Evolutionary conservation across 2,113 vertebrate genomes (phyloP).

Genomic region (Parus major): DNA sequence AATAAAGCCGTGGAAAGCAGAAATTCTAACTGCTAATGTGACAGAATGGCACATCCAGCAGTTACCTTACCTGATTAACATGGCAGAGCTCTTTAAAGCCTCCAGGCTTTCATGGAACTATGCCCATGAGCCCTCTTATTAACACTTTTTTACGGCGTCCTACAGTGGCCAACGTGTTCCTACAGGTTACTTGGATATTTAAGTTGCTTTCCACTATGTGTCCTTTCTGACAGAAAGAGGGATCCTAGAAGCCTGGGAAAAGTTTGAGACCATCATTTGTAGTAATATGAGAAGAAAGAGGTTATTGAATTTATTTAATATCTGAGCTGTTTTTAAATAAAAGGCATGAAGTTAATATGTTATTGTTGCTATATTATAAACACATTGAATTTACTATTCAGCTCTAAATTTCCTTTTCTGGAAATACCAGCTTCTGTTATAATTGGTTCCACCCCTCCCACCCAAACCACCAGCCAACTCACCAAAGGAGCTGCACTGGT

Average conservation of each 20-base stretch:
- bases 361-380: slow-evolving; percentile 43
- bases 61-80: neutral
- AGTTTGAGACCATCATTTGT: neutral
- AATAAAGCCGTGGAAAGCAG: neutral
- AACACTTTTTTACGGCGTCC: neutral
- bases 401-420: slow-evolving; percentile 53
- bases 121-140: neutral
- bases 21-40: neutral
- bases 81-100: neutral
- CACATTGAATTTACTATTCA: slow-evolving; percentile 35
- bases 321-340: slow-evolving; percentile 15
- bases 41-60: neutral
- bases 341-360: neutral
- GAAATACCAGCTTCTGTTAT: slow-evolving; percentile 57
- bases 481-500: neutral
- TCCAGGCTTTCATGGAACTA: neutral
- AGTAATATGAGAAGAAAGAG: slow-evolving; percentile 37
- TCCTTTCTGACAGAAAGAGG: neutral
- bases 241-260: slow-evolving; percentile 56
- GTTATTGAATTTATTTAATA: slow-evolving; percentile 30
- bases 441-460: slow-evolving; percentile 2
- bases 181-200: slow-evolving; percentile 10
- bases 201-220: neutral
- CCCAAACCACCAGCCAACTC: neutral
- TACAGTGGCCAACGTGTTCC: neutral